Evolutionary conservation across 2,888 invertebrate species (phyloP).

Genomic region (Pemphredon lugubris): DNA sequence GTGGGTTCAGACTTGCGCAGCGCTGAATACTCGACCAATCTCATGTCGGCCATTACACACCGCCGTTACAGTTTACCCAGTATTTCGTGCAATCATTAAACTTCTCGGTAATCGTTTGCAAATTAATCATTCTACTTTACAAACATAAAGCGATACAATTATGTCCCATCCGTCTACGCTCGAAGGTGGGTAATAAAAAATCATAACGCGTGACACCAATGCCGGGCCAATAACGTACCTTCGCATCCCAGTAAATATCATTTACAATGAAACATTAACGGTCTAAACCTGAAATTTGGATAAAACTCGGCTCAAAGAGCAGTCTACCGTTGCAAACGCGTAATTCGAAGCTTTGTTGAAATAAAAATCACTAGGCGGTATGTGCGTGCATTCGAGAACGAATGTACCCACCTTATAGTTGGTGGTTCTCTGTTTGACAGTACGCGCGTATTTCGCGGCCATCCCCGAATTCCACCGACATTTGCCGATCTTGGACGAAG

Average conservation of each 20-base stretch:
- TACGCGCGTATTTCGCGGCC: slow-evolving; percentile 76
- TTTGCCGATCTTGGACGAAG: slow-evolving; percentile 64
- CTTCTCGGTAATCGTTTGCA: no score
- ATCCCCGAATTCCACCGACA: slow-evolving; percentile 64
- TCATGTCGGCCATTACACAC: slow-evolving; percentile 2
- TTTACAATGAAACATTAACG: no score
- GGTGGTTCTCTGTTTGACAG: slow-evolving; percentile 67
- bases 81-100: background rate
- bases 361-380: slow-evolving; percentile 51
- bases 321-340: background rate
- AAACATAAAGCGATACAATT: no score
- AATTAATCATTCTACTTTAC: background rate
- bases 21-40: slow-evolving; percentile 27
- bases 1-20: slow-evolving; percentile 27
- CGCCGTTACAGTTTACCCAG: background rate
- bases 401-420: slow-evolving; percentile 57
- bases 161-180: no score
- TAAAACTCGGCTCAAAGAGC: no score
- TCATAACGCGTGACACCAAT: no score
- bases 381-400: slow-evolving; percentile 37
- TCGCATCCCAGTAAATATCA: no score
- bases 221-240: no score
- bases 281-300: no score
- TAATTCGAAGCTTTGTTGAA: slow-evolving; percentile 5
- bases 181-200: no score